Base-by-base conservation (phyloP, 2,888 invertebrate genomes). In the Metallyticus violacea region DNA sequence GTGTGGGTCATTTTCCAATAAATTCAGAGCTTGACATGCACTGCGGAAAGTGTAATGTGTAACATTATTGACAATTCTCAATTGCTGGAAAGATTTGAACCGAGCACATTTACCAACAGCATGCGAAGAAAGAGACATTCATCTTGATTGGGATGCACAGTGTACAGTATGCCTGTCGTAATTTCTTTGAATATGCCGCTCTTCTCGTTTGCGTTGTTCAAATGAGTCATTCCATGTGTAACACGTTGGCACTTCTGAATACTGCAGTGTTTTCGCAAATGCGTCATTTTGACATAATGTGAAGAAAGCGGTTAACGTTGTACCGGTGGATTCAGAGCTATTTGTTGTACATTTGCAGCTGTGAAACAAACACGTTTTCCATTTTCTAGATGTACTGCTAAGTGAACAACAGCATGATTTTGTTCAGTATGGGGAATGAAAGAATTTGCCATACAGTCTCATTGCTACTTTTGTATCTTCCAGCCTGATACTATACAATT, bases 401-500 rank as follows among this genome's bases (percentile, higher is more conserved):
- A 85, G 30, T 85, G 85, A 79, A 79, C 85, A 62, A 89, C 88
- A 27, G 88, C 85, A 25, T 89, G 90, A 80, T 79, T 77, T 15
- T 88, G 85, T 76, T 89, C 88, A 88, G 80, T 29, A 85, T 80
- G 26, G 85, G 30, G 80, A 85, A 80, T 80, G 40, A 80, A 85
- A 85, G 79, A 62, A 89, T 89, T 78, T 87, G 81, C 89, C 89
- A 89, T 89, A 86, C 86, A 79, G 86, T 62, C 40, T 86, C 86
- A 82, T 85, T 82, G 83, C 86, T 87, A 26, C 85, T 86, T 79
- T 86, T 83, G 80, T 87, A 86, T 81, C 82, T 81, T 78, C 86
- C 82, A 78, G 27, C 26, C 79, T 83, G 87, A 79, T 87, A 87
- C 26, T 29, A 62, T 40, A 76, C 7, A 7, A 87, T 82, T 86